Base-by-base conservation (phyloP, 1,140 invertebrate species). In the Macrotrachela quadricornifera region DNA sequence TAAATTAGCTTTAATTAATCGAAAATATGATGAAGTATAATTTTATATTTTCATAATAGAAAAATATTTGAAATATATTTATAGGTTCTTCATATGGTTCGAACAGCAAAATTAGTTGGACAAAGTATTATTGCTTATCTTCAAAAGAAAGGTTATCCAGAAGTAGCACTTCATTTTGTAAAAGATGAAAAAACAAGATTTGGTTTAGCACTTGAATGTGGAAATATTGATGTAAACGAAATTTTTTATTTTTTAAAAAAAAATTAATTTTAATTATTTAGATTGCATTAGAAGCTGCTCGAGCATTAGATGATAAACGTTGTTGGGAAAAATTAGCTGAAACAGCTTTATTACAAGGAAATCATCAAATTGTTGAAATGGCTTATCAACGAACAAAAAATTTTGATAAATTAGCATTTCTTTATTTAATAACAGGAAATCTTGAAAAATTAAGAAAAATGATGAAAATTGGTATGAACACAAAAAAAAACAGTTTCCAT, bases 301-400 rank as follows among this genome's bases (percentile, higher is more conserved):
- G 86, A 63, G 80, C 81, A 3, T 66, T 99, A 8, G 91, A 99
- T 69, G 85, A 96, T 63, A 85, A 86, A 58, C 68, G 76, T 10
- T 92, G 88, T 60, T 99, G 94, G 94, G 87, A 96, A 66, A 79
- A 82, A 58, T 71, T 99, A n/a, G 91, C 85, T 0, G 80, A 95
- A 65, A 83, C 86, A 0, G 92, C 92, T 0, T 66, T 97, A 10
- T 70, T 88, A 48, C 88, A 90, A 64, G 90, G 88, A 15, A 92
- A 94, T 67, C 85, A 91, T 71, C 85, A 91, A 73, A 74, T 79
- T 16, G 91, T 96, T 0, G 94, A 97, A 70, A 95, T 96, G 87
- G 92, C 88, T 58, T 99, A 99, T 71, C 92, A 99, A 69, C 78
- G 91, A 57, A 97, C 90, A 6, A 99, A 97, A 71, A 94, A 95